Evolutionary conservation across 2,888 invertebrate species (phyloP).

Genomic region (Dorcus parallelipipedus): DNA sequence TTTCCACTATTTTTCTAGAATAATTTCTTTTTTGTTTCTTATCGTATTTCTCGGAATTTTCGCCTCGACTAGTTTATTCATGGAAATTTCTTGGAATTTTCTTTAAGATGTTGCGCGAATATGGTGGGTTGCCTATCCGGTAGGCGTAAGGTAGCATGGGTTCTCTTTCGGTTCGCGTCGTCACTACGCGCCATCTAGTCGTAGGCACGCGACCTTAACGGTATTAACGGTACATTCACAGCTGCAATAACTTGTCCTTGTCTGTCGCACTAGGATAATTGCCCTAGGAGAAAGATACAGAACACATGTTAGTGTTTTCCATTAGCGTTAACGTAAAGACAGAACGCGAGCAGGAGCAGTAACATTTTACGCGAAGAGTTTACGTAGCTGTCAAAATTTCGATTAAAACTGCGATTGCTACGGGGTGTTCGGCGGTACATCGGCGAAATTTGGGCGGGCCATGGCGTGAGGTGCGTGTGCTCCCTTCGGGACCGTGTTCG

Average conservation of each 20-base stretch:
- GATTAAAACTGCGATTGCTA: neutral
- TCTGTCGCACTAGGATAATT: neutral
- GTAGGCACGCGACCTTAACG: constrained; percentile 7
- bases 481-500: neutral
- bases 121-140: neutral
- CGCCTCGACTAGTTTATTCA: no score
- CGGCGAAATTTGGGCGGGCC: neutral
- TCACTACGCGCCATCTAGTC: constrained; percentile 9
- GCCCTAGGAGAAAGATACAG: constrained; percentile 6
- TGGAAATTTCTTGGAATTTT: no score
- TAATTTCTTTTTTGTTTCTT: no score
- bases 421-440: neutral
- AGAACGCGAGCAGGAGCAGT: constrained; percentile 3
- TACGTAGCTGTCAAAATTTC: constrained; percentile 10
- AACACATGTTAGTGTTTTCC: constrained; percentile 14
- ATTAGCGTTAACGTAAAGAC: constrained; percentile 2
- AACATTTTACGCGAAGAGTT: neutral
- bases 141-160: neutral
- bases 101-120: no score
- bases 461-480: constrained; percentile 1
- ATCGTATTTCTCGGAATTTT: no score
- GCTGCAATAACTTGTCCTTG: constrained; percentile 10
- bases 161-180: no score
- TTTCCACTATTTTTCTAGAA: no score
- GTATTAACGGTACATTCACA: constrained; percentile 19